Conservation (phyloP, 2,888 invertebrate species). For the Chelonus formosanus region DNA sequence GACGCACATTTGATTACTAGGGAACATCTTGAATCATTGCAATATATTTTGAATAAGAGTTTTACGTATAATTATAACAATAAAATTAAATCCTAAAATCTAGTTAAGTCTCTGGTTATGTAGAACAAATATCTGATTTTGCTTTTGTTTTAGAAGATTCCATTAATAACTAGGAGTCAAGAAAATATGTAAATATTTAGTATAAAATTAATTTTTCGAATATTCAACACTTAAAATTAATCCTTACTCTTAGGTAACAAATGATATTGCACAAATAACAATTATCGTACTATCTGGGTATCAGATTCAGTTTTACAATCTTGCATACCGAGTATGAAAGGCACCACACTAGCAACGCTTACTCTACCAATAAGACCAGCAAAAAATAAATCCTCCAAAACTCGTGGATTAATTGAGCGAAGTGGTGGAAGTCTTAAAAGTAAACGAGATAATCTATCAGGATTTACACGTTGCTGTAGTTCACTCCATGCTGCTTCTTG, state of each 20-base stretch:
- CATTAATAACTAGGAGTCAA: not conserved
- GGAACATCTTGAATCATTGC: slow-evolving; percentile 1
- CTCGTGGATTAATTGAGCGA: slow-evolving; percentile 76
- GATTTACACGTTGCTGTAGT: slow-evolving; percentile 67
- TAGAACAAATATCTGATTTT: not conserved
- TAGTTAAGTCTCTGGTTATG: slow-evolving; percentile 21
- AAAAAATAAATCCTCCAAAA: slow-evolving; percentile 92
- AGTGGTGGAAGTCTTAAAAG: slow-evolving; percentile 77
- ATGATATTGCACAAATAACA: slow-evolving; percentile 47
- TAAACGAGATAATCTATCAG: slow-evolving; percentile 70
- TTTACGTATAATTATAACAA: not conserved
- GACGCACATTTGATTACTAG: too few species aligned
- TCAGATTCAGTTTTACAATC: slow-evolving; percentile 62
- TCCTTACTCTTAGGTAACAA: slow-evolving; percentile 36
- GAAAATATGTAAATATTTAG: too few species aligned
- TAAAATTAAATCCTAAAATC: not conserved
- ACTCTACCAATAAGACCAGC: slow-evolving; percentile 91
- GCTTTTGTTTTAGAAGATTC: not conserved
- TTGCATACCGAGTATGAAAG: slow-evolving; percentile 79
- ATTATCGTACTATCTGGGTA: slow-evolving; percentile 60
- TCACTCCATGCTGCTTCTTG: slow-evolving; percentile 67
- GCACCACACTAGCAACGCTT: slow-evolving; percentile 94
- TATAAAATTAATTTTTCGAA: slow-evolving; percentile 6
- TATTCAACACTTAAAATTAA: slow-evolving; percentile 23
- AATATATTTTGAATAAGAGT: slow-evolving; percentile 1